Base-by-base conservation (phyloP, 2,888 invertebrate species). In the Lasioglossum marginatum region DNA sequence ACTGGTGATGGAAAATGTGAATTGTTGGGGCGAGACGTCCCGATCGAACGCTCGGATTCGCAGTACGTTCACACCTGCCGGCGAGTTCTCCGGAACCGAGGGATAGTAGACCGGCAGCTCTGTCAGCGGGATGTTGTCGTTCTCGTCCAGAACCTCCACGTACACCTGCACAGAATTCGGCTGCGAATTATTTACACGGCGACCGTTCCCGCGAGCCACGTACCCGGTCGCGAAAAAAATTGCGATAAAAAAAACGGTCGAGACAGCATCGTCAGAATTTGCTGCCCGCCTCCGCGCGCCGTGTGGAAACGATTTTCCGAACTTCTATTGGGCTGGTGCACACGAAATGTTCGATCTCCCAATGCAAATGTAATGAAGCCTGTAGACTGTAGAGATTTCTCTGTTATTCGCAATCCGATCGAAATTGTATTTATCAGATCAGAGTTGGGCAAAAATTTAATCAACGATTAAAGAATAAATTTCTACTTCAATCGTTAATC, bases 51-150 rank as follows among this genome's bases (percentile, higher is more conserved):
- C 99, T 89, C 96, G 96, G 81, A 99, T 96, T 94, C 97, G 96
- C 57, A 97, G 96, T 80, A 99, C 97, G 87, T 96, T 96, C 87
- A 97, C 96, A 90, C 97, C 97, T 57, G 96, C 96, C 23, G 97
- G 96, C 92, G 98, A 97, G 95, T 98, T 98, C 96, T 99, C 99
- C 52, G 96, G 95, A 86, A 99, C 97, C 48, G 96, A 96, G 4
- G 98, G 97, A 94, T 97, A 97, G 96, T 99, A 99, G 84, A 98
- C 97, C 23, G 99, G 98, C 92, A 97, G 97, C 92, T 97, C 97
- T 87, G 99, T 98, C 95, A 99, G 96, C 79, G 99, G 99, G 70
- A 97, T 97, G 96, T 99, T 98, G 96, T 99, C 99, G 96, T 99
- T 99, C 93, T 97, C 98, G 96, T 99, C 99, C 91, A 97, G 96